phyloP scores from a whole-genome alignment of 2,113 vertebrate species.

The Cinclus cinclus region DNA sequence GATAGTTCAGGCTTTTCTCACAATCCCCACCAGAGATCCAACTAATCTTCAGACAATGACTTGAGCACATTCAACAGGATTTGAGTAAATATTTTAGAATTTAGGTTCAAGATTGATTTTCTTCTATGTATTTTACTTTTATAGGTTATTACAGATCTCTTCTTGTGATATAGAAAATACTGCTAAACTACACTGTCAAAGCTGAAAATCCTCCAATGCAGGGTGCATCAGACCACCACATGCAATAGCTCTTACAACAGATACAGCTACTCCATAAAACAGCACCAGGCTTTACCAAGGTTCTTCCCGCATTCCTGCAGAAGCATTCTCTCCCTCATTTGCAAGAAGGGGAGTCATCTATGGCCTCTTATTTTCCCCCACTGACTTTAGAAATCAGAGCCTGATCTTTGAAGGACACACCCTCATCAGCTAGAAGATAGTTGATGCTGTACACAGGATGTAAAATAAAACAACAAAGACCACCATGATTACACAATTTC shows the following conservation, averaged over 20 bases:
- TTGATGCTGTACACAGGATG: background rate
- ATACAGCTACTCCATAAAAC: background rate
- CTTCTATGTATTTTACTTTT: background rate
- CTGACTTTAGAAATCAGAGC: background rate
- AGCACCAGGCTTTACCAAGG: background rate
- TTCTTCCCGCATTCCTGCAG: background rate
- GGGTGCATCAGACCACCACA: rapidly evolving
- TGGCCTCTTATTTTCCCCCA: rapidly evolving
- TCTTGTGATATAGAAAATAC: background rate
- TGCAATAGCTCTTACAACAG: background rate
- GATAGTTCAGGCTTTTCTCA: background rate
- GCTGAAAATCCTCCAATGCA: background rate
- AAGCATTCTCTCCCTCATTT: background rate
- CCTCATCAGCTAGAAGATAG: background rate
- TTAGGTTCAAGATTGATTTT: background rate
- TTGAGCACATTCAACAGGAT: background rate
- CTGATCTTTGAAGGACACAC: background rate
- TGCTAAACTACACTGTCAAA: background rate
- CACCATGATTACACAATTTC: background rate
- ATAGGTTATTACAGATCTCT: background rate
- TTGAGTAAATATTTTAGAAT: background rate
- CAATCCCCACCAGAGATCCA: background rate
- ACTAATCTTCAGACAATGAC: background rate
- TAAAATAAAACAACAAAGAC: background rate
- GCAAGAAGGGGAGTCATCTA: background rate